Evolutionary conservation across 2,113 vertebrate species (phyloP), one percentile per base, ranked within the genome.

Genomic region (Coreoperca whiteheadi): DNA sequence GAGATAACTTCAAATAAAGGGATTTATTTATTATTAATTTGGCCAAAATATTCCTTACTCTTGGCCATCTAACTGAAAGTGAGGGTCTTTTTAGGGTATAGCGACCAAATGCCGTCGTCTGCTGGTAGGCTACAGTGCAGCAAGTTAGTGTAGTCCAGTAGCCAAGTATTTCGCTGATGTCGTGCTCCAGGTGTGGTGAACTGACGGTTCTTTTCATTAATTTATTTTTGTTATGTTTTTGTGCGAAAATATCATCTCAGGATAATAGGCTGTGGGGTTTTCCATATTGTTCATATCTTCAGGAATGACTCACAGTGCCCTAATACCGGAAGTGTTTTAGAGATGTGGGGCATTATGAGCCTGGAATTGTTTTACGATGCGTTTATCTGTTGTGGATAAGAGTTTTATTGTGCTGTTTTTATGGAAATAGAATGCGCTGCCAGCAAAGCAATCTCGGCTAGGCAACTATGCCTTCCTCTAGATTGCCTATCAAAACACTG

Each of bases 171-270:
- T 37, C 46, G 60, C 14, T 43, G 54, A 14, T 1, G 23, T 15
- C 54, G n/a, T 37, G 25, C 54, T 41, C 5, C 71, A 89, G 88
- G 84, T 89, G 87, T 21, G 53, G 4, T 39, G 60, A 41, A 57
- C 63, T 32, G 15, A 46, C 23, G 2, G 10, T 51, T 64, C 6
- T 59, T 65, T 39, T n/a, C n/a, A n/a, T n/a, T 8, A 0, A 3
- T 4, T 34, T 3, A 3, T 14, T 21, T 21, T 34, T 0, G 30
- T 34, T 4, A 0, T 75, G 20, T 34, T 21, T 72, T 30, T 30
- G 6, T 32, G 8, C 14, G 1, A 12, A 23, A 15, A 28, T 14
- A 2, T 9, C 20, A 3, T 20, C 1, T 73, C 25, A 28, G 4
- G 18, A 8, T 8, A 16, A 8, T 23, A 28, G 6, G 21, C 10